Conservation (phyloP, 2,113 vertebrate species). For the Laticauda laticaudata region DNA sequence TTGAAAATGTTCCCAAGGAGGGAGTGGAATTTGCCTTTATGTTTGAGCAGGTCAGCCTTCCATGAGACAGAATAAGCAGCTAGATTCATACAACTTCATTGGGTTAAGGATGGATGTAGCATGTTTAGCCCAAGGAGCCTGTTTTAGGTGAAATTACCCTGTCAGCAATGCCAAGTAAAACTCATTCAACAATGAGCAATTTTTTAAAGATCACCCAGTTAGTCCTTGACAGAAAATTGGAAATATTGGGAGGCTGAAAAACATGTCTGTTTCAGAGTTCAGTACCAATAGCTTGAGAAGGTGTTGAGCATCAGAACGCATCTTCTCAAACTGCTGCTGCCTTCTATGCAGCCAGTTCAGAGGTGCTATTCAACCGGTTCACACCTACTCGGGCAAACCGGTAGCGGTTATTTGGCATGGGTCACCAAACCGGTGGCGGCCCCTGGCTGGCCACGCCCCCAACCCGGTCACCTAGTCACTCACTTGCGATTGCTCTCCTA, state of each 20-base stretch:
- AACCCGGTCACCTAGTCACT: no score
- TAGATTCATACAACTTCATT: background rate
- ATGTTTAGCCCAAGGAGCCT: background rate
- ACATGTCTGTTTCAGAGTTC: background rate
- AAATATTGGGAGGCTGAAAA: background rate
- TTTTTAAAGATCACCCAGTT: background rate
- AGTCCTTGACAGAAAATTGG: background rate
- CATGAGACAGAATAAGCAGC: background rate
- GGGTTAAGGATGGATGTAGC: background rate
- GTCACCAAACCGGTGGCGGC: no score
- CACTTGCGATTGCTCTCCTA: no score
- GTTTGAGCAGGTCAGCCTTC: constrained; percentile 85
- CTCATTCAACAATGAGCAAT: background rate
- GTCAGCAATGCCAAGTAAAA: background rate
- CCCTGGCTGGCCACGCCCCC: no score
- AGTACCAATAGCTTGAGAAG: background rate
- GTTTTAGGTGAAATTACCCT: background rate
- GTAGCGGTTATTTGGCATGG: no score
- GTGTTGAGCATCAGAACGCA: background rate
- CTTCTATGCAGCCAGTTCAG: background rate
- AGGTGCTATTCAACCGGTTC: no score
- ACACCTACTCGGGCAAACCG: no score
- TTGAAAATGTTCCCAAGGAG: constrained; percentile 89
- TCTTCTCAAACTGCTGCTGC: background rate
- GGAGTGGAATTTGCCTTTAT: constrained; percentile 94